Conservation (phyloP, 2,113 vertebrate genomes). For the Sapayoa aenigma region DNA sequence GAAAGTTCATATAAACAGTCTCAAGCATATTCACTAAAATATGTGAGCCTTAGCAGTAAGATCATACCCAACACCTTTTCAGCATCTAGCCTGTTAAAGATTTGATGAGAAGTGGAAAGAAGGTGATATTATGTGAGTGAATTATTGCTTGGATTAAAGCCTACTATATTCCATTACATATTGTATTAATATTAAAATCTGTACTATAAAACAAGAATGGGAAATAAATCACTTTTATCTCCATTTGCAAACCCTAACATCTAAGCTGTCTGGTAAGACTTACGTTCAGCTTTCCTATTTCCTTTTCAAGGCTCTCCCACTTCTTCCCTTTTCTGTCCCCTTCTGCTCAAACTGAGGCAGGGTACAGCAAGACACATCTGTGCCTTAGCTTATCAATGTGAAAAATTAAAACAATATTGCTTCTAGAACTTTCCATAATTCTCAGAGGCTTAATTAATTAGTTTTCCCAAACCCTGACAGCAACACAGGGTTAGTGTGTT, state of each 20-base stretch:
- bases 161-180: slow-evolving; percentile 38
- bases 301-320: neutral
- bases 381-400: neutral
- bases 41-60: neutral
- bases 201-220: slow-evolving; percentile 38
- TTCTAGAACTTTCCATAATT: neutral
- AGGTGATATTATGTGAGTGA: slow-evolving; percentile 17
- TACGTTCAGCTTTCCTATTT: neutral
- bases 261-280: neutral
- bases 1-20: neutral
- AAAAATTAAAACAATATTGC: neutral
- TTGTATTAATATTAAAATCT: slow-evolving; percentile 58
- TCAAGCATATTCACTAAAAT: neutral
- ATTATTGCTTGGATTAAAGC: slow-evolving; percentile 45
- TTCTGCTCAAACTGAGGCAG: neutral
- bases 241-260: slow-evolving; percentile 42
- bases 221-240: slow-evolving; percentile 52
- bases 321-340: neutral
- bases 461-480: neutral
- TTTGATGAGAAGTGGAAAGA: slow-evolving; percentile 27
- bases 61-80: neutral
- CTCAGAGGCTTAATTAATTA: neutral
- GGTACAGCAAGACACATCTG: neutral
- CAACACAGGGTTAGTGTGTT: fast-evolving
- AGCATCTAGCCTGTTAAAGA: neutral